Evolutionary conservation across 2,888 invertebrate genomes (phyloP).

Genomic region (Stenurella melanura): DNA sequence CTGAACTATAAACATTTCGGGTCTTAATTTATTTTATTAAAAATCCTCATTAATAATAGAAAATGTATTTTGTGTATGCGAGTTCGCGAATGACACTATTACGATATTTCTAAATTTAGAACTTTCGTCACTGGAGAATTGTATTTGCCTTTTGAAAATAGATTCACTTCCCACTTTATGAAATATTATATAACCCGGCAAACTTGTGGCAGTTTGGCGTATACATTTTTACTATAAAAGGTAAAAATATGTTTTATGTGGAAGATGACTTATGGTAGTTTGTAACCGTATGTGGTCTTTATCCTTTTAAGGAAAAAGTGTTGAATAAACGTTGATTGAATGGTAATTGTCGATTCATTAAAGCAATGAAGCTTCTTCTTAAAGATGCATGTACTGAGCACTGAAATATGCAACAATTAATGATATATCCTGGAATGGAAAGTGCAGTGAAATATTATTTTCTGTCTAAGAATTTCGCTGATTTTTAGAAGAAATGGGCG

Average conservation of each 20-base stretch:
- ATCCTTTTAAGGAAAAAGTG: no score
- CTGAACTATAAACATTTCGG: constrained; percentile 8
- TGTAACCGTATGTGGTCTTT: no score
- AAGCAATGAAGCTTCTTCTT: no score
- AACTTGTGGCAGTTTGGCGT: background rate
- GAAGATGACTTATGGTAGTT: no score
- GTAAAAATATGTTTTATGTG: background rate
- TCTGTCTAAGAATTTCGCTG: no score
- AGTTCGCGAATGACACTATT: background rate
- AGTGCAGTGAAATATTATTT: no score
- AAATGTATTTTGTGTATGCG: constrained; percentile 7
- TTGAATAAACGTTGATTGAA: no score
- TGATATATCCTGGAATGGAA: no score
- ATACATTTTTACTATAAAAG: background rate
- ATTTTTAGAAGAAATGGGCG: no score
- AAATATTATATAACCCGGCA: background rate
- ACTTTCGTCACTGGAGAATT: constrained; percentile 10
- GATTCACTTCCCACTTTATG: constrained; percentile 3
- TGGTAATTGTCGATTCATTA: no score
- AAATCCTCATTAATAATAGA: constrained; percentile 18
- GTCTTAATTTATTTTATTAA: constrained; percentile 9
- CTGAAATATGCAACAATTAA: no score
- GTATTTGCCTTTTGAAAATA: constrained; percentile 9
- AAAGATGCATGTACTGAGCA: no score
- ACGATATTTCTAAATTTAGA: constrained; percentile 1